Conservation (phyloP, 2,113 vertebrate species). For the Sphyrna mokarran region DNA sequence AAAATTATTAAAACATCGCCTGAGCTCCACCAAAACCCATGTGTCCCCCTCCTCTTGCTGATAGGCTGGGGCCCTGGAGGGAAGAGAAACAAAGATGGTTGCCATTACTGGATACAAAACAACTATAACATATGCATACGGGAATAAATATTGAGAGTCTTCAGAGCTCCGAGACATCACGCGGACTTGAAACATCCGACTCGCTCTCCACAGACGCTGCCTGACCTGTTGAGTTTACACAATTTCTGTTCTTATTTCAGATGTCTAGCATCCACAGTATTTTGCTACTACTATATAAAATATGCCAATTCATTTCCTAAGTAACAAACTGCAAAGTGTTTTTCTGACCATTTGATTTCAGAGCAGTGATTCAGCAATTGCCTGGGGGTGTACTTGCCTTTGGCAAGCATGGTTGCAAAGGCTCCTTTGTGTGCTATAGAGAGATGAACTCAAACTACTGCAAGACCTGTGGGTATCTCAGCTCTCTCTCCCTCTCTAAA, state of each 20-base stretch:
- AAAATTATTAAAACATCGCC: slow-evolving; percentile 27
- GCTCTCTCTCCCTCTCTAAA: background rate
- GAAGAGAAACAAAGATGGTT: slow-evolving; percentile 43
- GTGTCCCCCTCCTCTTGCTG: slow-evolving; percentile 52
- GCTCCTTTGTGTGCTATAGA: background rate
- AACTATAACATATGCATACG: background rate
- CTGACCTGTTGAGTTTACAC: too few species aligned
- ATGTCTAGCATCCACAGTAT: too few species aligned
- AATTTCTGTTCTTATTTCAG: too few species aligned
- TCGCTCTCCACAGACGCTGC: too few species aligned
- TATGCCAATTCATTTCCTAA: background rate
- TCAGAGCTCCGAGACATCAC: too few species aligned
- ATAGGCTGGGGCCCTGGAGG: slow-evolving; percentile 44
- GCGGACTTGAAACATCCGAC: too few species aligned
- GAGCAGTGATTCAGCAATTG: background rate
- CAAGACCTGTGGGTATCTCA: background rate
- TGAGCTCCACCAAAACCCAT: slow-evolving; percentile 45
- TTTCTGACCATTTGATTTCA: background rate
- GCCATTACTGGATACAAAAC: background rate
- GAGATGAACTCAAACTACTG: background rate
- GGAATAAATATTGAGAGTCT: too few species aligned
- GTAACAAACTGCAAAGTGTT: background rate
- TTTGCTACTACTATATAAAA: background rate
- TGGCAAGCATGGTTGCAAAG: background rate
- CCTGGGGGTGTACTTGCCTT: background rate